Percentiles rank a stretch among this genome's conserved stretches.
These are phyloP conservation scores for Hypanus sabinus DNA, from an alignment of 2,113 vertebrate species.

Conservation along the genomic window DNA sequence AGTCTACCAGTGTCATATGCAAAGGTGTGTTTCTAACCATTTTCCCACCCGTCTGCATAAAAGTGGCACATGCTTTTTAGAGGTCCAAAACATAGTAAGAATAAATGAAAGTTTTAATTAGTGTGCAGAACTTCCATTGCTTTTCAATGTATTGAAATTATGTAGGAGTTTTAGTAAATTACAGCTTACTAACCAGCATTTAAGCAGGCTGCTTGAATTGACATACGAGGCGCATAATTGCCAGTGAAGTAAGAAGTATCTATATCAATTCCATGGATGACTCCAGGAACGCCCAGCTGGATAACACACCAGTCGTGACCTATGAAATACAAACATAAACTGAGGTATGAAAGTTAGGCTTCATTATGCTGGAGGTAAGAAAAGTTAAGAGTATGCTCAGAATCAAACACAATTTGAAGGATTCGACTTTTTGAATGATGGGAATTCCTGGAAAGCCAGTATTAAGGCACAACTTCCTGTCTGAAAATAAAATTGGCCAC, in stretches of 20 bases:
- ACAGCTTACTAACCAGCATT: conserved; percentile 41
- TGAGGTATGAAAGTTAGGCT: background rate
- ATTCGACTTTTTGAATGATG: background rate
- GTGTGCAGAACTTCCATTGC: background rate
- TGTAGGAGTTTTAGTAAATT: background rate
- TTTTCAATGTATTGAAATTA: no score
- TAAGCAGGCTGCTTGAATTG: conserved; percentile 58
- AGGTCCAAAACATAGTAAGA: background rate
- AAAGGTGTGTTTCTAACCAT: background rate
- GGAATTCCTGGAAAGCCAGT: background rate
- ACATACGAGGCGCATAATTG: conserved; percentile 53
- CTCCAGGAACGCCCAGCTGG: conserved; percentile 55
- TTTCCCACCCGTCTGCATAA: background rate
- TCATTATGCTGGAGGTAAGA: background rate
- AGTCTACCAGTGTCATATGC: background rate
- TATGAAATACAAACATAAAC: conserved; percentile 8
- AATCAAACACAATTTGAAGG: background rate
- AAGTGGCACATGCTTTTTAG: background rate
- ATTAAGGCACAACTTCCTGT: background rate
- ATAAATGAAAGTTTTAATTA: background rate
- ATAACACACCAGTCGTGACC: conserved; percentile 63
- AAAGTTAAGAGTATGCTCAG: background rate
- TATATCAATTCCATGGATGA: conserved; percentile 54
- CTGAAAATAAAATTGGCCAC: background rate
- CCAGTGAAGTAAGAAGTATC: conserved; percentile 67